Conservation (phyloP, 2,113 vertebrate genomes). For the Excalfactoria chinensis region DNA sequence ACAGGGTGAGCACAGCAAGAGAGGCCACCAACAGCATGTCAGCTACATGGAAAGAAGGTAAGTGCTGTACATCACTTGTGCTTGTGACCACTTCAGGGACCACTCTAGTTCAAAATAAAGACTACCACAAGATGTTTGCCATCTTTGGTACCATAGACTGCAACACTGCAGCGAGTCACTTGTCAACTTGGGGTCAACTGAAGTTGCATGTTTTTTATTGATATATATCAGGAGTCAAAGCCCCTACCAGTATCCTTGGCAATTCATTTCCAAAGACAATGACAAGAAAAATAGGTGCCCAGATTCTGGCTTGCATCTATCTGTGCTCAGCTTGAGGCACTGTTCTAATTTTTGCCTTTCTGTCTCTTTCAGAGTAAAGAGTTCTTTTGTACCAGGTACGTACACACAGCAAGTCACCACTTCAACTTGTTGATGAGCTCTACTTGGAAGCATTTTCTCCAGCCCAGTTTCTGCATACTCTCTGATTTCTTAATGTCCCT, state of each 20-base stretch:
- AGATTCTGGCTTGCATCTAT: not conserved
- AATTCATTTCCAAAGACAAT: not conserved
- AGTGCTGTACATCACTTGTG: accelerated
- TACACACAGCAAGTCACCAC: not conserved
- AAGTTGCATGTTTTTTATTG: not conserved
- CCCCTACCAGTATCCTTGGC: not conserved
- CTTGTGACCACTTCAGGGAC: not conserved
- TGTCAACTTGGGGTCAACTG: accelerated
- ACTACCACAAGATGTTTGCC: not conserved
- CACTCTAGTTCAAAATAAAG: not conserved
- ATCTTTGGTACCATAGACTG: accelerated
- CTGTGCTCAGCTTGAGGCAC: not conserved
- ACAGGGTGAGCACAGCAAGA: accelerated
- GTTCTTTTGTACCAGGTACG: not conserved
- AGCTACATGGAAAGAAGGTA: accelerated
- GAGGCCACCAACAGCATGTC: not conserved
- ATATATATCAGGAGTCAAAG: not conserved
- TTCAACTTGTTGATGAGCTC: constrained; percentile 24
- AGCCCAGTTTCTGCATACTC: not conserved
- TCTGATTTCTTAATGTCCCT: not conserved
- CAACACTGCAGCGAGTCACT: not conserved
- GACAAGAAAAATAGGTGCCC: not conserved
- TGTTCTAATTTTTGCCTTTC: not conserved
- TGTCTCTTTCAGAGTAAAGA: not conserved
- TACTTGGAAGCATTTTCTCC: constrained; percentile 27